Base-by-base conservation (phyloP, 2,113 vertebrate species). In the Solea solea region DNA sequence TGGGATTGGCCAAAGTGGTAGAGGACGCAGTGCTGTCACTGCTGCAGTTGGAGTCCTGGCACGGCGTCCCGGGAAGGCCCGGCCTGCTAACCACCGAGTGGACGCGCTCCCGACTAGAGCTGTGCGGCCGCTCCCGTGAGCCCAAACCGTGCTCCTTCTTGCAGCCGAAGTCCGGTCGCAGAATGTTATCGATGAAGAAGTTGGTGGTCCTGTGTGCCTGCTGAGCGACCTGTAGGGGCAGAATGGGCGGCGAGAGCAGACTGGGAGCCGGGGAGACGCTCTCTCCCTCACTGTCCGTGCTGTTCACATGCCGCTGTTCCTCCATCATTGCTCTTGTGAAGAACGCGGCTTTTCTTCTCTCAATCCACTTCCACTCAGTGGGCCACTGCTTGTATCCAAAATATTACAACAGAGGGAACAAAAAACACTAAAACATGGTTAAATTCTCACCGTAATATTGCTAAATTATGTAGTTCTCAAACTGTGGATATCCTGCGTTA, bases 101-200 rank as follows among this genome's bases (percentile, higher is more conserved):
- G 15, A 91, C 89, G 46, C 93, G 93, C 66, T 92, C 94, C 87
- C 94, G 91, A 72, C 91, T 92, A 75, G 94, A 86, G 49, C 72
- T 86, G 66, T 92, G 89, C 66, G 89, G 86, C 80, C 90, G 74
- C 49, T 95, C 94, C 84, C 88, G 90, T n/a, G 84, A 78, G 69
- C 78, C 89, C 45, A 64, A 48, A 82, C 84, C 93, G 82, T 74
- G 90, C 46, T 95, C 95, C 73, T 96, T 48, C 45, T 94, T 94
- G 93, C 95, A 96, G 91, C 96, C 96, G 90, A 98, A 97, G 91
- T 98, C 96, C 78, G 96, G 96, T 83, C 96, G 95, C 52, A 98
- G 91, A 86, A 98, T 98, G 92, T 98, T 96, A 91, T 98, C 96
- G 81, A 97, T 97, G 92, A 97, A 97, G 88, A 97, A 97, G 96